Base-by-base conservation (phyloP, 2,113 vertebrate species). In the Crotalus tigris region DNA sequence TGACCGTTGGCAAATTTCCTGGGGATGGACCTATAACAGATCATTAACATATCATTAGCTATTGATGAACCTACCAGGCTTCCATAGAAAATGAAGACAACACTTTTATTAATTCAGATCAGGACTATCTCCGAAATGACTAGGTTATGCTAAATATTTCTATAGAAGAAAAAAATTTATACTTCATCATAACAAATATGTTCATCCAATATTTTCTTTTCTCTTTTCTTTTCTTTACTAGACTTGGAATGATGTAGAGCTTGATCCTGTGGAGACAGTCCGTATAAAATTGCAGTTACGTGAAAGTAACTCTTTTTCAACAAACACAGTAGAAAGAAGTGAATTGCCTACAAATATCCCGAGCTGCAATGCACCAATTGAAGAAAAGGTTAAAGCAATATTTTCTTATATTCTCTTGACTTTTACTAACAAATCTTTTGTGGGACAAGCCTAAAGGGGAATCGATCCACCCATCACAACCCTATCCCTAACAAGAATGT, bases 261-360 rank as follows among this genome's bases (percentile, higher is more conserved):
- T 97, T 13, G 93, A 97, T 23, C 57, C 94, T 90, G 93, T 95
- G 87, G 92, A 97, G 24, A 91, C 95, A 91, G 87, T 87, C 93
- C 93, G 93, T 5, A 94, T 93, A 92, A 95, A 94, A 88, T 87
- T 75, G 81, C 95, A 96, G 75, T 93, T 92, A 88, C 93, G 2
- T 0, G 94, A 94, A 95, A 97, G 96, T 64, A 95, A 95, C 57
- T 97, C 97, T 11, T 96, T 97, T 91, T 97, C 96, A 87, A 57
- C 91, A 49, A 95, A 87, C 87, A 57, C 89, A 54, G 92, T 92
- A 85, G 96, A 96, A 85, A 96, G 95, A 91, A 94, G 64, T 92
- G 94, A 96, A 0, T 53, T 95, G 8, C 85, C 97, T 4, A 93
- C 93, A 9, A 93, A 96, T 49, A 87, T 95, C 5, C 90, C 57